Evolutionary conservation across 2,888 invertebrate species (phyloP).

Genomic region (Erebia epiphron): DNA sequence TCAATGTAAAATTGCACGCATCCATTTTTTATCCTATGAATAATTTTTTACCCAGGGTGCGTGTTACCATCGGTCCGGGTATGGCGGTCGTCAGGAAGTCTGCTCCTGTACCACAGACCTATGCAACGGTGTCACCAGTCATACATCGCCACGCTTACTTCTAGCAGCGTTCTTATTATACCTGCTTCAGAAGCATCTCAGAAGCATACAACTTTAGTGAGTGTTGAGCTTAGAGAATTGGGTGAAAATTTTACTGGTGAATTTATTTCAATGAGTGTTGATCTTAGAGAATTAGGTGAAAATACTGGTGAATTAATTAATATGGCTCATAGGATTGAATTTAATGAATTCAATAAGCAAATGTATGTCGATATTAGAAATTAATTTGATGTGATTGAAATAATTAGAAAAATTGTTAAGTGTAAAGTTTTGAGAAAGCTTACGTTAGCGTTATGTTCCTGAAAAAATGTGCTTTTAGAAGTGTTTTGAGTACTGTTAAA

Average conservation of each 20-base stretch:
- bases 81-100: slow-evolving; percentile 94
- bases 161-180: background rate
- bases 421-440: too few species aligned
- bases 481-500: background rate
- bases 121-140: slow-evolving; percentile 84
- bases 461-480: background rate
- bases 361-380: too few species aligned
- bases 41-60: slow-evolving; percentile 69
- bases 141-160: background rate
- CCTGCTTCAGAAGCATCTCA: background rate
- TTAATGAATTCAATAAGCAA: too few species aligned
- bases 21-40: background rate
- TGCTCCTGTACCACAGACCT: slow-evolving; percentile 90
- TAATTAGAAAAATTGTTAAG: too few species aligned
- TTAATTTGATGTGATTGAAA: too few species aligned
- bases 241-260: background rate
- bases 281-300: background rate
- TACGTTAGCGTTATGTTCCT: background rate
- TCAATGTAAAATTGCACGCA: background rate
- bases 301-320: background rate
- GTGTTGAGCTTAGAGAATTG: background rate
- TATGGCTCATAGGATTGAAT: too few species aligned
- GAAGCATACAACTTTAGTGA: background rate
- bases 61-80: slow-evolving; percentile 94
- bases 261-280: background rate